These are phyloP conservation scores for Phalacrocorax aristotelis DNA, from an alignment of 2,113 vertebrate species.

Conservation along the genomic window DNA sequence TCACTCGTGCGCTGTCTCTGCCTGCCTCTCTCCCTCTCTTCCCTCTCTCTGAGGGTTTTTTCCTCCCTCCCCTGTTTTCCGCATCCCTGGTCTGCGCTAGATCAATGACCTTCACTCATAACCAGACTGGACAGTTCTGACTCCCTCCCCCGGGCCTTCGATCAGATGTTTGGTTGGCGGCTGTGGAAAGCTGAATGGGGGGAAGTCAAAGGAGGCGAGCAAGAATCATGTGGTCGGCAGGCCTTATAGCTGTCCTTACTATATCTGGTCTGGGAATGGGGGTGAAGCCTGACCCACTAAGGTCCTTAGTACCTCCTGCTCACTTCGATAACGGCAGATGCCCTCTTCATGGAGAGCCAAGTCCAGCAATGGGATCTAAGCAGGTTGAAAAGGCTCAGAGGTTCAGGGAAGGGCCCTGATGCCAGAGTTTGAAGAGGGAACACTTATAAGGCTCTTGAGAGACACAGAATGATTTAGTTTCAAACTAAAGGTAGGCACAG, in stretches of 20 bases:
- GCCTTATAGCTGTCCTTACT: neutral
- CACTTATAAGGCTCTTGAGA: neutral
- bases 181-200: slow-evolving; percentile 45
- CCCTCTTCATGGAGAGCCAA: neutral
- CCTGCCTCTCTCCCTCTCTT: neutral
- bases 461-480: neutral
- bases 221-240: neutral
- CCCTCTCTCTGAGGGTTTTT: slow-evolving; percentile 28
- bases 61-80: slow-evolving; percentile 44
- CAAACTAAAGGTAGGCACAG: neutral
- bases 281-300: neutral
- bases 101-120: slow-evolving; percentile 79
- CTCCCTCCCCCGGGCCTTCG: slow-evolving; percentile 72
- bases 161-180: slow-evolving; percentile 69
- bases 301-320: neutral
- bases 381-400: neutral
- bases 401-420: neutral
- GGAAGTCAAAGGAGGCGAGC: slow-evolving; percentile 6
- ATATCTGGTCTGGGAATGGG: neutral
- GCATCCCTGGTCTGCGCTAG: slow-evolving; percentile 69
- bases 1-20: neutral
- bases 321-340: rapidly evolving
- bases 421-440: neutral
- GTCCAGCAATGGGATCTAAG: neutral
- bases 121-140: slow-evolving; percentile 80